Conservation (phyloP, 35 echinoderm and acorn worm species). For the Amphiura filiformis region DNA sequence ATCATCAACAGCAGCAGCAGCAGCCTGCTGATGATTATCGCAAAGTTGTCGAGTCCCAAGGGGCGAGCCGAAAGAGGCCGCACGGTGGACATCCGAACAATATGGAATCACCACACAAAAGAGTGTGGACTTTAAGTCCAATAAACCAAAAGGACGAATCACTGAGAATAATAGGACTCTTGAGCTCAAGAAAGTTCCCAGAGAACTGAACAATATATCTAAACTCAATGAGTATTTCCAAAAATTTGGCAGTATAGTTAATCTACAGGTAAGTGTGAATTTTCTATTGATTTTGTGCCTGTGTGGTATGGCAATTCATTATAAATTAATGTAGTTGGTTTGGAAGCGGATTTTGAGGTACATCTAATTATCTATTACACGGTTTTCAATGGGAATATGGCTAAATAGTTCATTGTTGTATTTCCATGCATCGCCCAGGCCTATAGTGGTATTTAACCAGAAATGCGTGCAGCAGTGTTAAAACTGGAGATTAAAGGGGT, state of each 20-base stretch:
- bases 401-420: no score
- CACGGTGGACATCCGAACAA: not conserved
- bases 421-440: no score
- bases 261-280: slow-evolving; percentile 72
- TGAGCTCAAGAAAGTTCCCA: slow-evolving; percentile 87
- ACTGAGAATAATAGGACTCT: slow-evolving; percentile 74
- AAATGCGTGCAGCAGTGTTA: no score
- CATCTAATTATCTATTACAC: no score
- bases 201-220: slow-evolving; percentile 82
- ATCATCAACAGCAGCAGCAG: no score
- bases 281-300: no score
- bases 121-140: not conserved
- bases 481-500: no score
- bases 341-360: no score
- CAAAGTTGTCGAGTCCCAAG: not conserved
- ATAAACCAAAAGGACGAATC: slow-evolving; percentile 39
- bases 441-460: no score
- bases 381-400: no score
- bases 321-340: no score
- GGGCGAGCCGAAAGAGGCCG: not conserved
- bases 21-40: not conserved
- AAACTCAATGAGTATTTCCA: slow-evolving; percentile 97
- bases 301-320: no score
- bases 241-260: slow-evolving; percentile 93
- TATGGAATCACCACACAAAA: not conserved